Evolutionary conservation across 2,888 invertebrate genomes (phyloP).

Genomic region (Drosophila anomalata): DNA sequence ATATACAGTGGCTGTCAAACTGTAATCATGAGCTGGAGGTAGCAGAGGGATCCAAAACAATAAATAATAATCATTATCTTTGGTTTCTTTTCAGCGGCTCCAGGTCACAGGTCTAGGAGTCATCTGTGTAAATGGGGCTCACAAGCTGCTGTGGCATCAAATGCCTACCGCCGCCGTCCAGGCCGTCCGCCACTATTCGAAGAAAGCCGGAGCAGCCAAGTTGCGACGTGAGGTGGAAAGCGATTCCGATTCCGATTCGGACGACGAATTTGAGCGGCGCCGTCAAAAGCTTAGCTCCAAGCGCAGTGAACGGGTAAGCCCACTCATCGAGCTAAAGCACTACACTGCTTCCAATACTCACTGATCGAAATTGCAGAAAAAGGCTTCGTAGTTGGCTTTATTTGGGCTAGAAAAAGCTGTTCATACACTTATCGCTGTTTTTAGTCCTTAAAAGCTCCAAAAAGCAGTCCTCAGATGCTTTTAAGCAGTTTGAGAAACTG

Average conservation of each 20-base stretch:
- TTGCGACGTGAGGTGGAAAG: conserved; percentile 73
- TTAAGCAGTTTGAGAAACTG: neutral
- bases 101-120: conserved; percentile 20
- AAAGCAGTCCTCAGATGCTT: neutral
- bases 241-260: conserved; percentile 86
- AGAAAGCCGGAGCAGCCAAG: conserved; percentile 69
- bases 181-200: conserved; percentile 72
- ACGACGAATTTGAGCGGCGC: conserved; percentile 82
- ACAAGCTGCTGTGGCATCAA: conserved; percentile 51
- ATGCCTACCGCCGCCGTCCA: conserved; percentile 41
- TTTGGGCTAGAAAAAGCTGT: neutral
- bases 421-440: no score
- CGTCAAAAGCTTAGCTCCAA: conserved; percentile 65
- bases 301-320: conserved; percentile 75
- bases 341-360: no score
- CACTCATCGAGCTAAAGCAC: conserved; percentile 6
- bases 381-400: neutral
- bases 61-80: conserved; percentile 1
- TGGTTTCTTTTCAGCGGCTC: conserved; percentile 39
- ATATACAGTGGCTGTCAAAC: neutral
- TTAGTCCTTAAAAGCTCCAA: no score
- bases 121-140: conserved; percentile 18
- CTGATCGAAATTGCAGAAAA: neutral
- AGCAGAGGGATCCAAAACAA: neutral
- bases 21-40: neutral